Evolutionary conservation across 2,113 vertebrate species (phyloP), one percentile per base, ranked within the genome.

Genomic region (Myrmecophaga tridactyla): DNA sequence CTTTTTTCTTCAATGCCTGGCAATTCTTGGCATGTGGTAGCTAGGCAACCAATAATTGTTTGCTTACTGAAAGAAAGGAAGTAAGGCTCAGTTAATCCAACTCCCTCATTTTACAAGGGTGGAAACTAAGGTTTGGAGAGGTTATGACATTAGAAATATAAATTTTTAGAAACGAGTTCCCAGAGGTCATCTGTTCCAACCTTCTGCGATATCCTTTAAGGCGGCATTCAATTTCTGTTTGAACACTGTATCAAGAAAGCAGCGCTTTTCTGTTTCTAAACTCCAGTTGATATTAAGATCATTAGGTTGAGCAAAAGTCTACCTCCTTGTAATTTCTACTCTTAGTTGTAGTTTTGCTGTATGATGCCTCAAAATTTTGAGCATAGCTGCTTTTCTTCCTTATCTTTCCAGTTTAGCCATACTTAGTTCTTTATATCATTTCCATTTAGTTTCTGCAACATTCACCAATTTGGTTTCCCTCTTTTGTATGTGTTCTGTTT

Each of bases 391-490:
- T 83, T 84, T 89, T 94, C 21, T 91, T 43, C 43, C 60, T 95
- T 70, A 25, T 72, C 21, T 69, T 91, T 89, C 39, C 43, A 65
- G 34, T 21, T 76, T 80, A 78, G n/a, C 20, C 29, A 88, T 80
- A 41, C 48, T 94, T 88, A 86, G 39, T 93, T 93, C 41, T 92
- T 86, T 92, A 9, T 62, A 60, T 60, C 46, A 70, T 95, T 83
- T 39, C 43, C 43, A 80, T 48, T 89, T 21, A 21, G 34, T 92
- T 92, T 95, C 93, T 94, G 80, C n/a, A 96, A 92, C 31, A 92
- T 81, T 94, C 21, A 48, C 39, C 39, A 96, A 65, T 75, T 78
- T 92, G 78, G 1, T 84, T 92, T 97, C 29, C 94, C 65, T 85
- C 46, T 88, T 90, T 92, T 31, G 13, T 6, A 23, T 96, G 73